Conservation (phyloP, 2,797 vertebrate species). For the Anguilla obscura region DNA sequence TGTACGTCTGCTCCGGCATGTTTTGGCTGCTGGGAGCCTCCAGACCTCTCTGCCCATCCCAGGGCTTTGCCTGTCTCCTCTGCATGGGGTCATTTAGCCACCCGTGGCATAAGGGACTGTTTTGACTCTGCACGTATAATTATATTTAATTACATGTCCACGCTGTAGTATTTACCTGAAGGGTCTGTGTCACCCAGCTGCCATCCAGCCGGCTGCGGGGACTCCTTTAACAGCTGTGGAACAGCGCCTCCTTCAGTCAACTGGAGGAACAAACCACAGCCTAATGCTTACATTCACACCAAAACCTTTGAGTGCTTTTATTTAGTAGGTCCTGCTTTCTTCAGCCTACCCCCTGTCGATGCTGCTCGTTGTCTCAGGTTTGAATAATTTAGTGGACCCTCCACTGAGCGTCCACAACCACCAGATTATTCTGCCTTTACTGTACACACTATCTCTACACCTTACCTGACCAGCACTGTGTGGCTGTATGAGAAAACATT, state of each 20-base stretch:
- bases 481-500: neutral
- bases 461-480: neutral
- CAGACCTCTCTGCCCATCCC: too few relatives aligned
- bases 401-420: neutral
- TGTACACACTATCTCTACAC: neutral
- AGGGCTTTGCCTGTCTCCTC: neutral
- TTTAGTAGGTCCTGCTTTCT: neutral
- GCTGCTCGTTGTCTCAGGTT: neutral
- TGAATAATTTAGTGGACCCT: neutral
- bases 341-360: neutral
- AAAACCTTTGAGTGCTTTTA: neutral
- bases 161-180: neutral
- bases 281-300: neutral
- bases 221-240: neutral
- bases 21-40: neutral
- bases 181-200: neutral
- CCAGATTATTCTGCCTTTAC: neutral
- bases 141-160: constrained; percentile 9
- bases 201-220: neutral
- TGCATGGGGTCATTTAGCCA: neutral
- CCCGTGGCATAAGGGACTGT: neutral
- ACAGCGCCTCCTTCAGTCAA: neutral
- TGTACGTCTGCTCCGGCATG: neutral
- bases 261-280: neutral
- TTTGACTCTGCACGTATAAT: constrained; percentile 8